phyloP scores from a whole-genome alignment of 2,113 vertebrate genomes.

The Macaca nemestrina region DNA sequence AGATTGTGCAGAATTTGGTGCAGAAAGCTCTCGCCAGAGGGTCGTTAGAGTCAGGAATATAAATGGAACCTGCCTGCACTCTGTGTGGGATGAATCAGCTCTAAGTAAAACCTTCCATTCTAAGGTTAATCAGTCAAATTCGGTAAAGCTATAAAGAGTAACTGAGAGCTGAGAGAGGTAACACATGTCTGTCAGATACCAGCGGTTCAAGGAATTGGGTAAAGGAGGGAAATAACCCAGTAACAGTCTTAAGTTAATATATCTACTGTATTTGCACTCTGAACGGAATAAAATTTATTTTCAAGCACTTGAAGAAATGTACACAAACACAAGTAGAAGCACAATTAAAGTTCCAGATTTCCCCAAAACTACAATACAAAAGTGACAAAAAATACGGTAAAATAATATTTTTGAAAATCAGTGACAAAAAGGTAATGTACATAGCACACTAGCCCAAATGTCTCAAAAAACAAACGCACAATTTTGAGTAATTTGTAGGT shows the following conservation, averaged over 20 bases:
- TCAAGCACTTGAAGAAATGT: not conserved
- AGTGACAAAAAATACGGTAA: not conserved
- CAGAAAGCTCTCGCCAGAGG: not conserved
- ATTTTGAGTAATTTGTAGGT: not conserved
- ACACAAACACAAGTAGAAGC: not conserved
- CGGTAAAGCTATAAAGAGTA: not conserved
- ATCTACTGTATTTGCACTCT: not conserved
- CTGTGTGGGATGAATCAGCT: not conserved
- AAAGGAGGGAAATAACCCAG: not conserved
- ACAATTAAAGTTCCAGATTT: constrained; percentile 17
- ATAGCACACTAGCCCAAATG: not conserved
- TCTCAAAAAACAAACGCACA: not conserved
- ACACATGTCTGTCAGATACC: not conserved
- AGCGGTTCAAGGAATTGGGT: not conserved
- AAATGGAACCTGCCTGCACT: not conserved
- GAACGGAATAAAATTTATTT: not conserved
- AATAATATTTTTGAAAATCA: constrained; percentile 31
- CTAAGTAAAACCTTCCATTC: not conserved
- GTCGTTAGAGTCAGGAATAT: not conserved
- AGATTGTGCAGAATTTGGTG: not conserved
- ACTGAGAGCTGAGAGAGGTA: not conserved
- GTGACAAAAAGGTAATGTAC: not conserved
- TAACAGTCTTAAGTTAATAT: not conserved
- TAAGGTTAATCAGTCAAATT: constrained; percentile 1
- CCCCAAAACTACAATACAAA: not conserved